Evolutionary conservation across 2,888 invertebrate genomes (phyloP).

Genomic region (Mayetiola destructor): DNA sequence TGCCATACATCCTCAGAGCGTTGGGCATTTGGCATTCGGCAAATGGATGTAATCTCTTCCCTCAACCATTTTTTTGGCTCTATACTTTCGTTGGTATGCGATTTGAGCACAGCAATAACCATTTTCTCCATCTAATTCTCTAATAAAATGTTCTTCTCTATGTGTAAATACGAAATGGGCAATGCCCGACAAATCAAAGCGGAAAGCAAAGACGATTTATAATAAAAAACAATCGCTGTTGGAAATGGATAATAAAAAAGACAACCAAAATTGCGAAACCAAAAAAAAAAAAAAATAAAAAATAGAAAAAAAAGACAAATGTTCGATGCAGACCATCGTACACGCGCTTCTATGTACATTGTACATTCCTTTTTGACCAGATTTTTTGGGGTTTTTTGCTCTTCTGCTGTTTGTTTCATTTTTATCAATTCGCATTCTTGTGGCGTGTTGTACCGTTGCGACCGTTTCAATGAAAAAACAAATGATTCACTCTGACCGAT

Average conservation of each 20-base stretch:
- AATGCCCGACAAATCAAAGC: neutral
- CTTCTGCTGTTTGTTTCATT: neutral
- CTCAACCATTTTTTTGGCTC: neutral
- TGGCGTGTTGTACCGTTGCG: neutral
- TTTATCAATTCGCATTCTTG: too few species aligned
- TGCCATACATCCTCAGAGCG: too few species aligned
- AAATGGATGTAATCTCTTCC: neutral
- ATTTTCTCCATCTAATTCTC: constrained; percentile 9
- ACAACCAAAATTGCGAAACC: too few species aligned
- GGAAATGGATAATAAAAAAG: constrained; percentile 12
- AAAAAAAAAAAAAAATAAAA: too few species aligned
- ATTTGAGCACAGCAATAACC: constrained; percentile 7
- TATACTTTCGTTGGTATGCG: too few species aligned
- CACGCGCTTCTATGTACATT: constrained; percentile 6
- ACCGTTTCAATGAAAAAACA: neutral
- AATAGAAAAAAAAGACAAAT: constrained; percentile 3
- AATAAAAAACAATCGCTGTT: neutral
- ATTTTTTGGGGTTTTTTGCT: neutral
- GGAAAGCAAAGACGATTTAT: constrained; percentile 1
- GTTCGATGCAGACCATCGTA: neutral
- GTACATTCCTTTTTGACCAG: neutral
- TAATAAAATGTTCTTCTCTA: constrained; percentile 2
- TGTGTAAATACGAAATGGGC: neutral
- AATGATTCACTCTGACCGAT: constrained; percentile 1
- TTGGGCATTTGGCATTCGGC: too few species aligned